Evolutionary conservation across 2,888 invertebrate genomes (phyloP), one percentile per base, ranked within the genome.

Genomic region (Latheticus oryzae): DNA sequence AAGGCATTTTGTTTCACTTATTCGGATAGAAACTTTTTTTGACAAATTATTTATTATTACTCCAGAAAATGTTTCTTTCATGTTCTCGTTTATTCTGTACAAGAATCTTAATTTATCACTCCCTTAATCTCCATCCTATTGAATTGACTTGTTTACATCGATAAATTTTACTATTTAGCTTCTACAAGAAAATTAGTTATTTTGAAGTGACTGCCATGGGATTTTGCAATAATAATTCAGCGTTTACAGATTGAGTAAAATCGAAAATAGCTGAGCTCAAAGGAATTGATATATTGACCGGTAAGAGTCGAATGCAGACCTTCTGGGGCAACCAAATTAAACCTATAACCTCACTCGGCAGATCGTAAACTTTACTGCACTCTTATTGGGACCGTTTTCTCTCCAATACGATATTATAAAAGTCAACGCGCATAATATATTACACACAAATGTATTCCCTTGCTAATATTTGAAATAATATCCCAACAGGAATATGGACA

Each of bases 381-480:
- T 61, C 64, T 67, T 67, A 66, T 68, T 68, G 63, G 58, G 66
- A 52, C 58, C 67, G 62, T 67, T 68, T 66, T 61, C 66, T 62
- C 55, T 65, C 64, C 63, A 64, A 68, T 67, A 61, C 66, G 62
- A 68, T 69, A 65, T 65, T 65, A 68, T 70, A 67, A 67, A 70
- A 67, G 70, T 70, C 68, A 67, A 64, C 63, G 40, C 50, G 56
- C 53, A 47, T 63, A 60, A 64, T 64, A 66, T 66, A 66, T 66
- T 61, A 60, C 56, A 35, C 53, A 56, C 32, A 61, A 64, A 66
- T 62, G 56, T 64, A 66, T 63, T 63, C 63, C 64, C 63, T 17
- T 33, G 64, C 60, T 64, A 63, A 66, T 66, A 64, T 63, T 61
- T 61, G 58, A 63, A 63, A 64, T 63, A 64, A 62, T 63, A 60